phyloP scores from a whole-genome alignment of 2,888 invertebrate genomes.

The Bhutanitis thaidina region DNA sequence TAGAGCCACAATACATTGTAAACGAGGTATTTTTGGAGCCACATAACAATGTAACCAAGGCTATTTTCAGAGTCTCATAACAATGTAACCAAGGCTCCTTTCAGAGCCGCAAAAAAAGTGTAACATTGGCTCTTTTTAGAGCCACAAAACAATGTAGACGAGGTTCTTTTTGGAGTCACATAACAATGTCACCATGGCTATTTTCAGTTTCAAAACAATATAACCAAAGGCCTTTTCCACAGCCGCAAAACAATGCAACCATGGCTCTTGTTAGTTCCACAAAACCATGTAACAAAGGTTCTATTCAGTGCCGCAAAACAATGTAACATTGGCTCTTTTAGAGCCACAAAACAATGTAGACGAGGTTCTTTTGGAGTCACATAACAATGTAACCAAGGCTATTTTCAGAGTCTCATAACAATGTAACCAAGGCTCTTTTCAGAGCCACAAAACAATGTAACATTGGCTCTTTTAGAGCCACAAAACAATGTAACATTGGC shows the following conservation, averaged over 20 bases:
- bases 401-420: slow-evolving; percentile 8
- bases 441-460: slow-evolving; percentile 7
- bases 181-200: too few species aligned
- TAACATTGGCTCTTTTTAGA: neutral
- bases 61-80: slow-evolving; percentile 7
- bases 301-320: neutral
- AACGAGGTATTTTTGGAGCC: neutral
- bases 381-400: slow-evolving; percentile 9
- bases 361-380: slow-evolving; percentile 2
- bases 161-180: too few species aligned
- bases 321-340: neutral
- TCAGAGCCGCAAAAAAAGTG: slow-evolving; percentile 3
- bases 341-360: neutral
- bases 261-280: neutral
- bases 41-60: slow-evolving; percentile 9
- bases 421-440: slow-evolving; percentile 2
- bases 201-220: neutral
- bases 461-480: neutral
- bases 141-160: slow-evolving; percentile 6
- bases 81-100: slow-evolving; percentile 6
- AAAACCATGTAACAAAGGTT: neutral
- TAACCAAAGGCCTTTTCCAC: slow-evolving; percentile 4
- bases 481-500: neutral
- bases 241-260: neutral
- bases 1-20: neutral